Evolutionary conservation across 2,888 invertebrate genomes (phyloP).

Genomic region (Trichopria drosophilae): DNA sequence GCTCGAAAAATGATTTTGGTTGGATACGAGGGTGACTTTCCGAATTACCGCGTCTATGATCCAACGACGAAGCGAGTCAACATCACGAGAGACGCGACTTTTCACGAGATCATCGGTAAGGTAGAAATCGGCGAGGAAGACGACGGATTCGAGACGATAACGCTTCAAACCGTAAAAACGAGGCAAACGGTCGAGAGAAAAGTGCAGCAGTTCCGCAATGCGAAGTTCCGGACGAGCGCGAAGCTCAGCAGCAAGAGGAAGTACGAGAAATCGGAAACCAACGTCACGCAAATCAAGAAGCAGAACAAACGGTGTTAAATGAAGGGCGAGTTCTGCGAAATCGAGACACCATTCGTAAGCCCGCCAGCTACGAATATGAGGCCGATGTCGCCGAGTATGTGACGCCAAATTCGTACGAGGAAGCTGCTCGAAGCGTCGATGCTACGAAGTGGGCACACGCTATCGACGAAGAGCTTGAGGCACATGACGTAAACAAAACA

Average conservation of each 20-base stretch:
- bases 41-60: constrained; percentile 39
- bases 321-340: constrained; percentile 9
- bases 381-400: constrained; percentile 12
- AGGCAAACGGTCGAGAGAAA: background rate
- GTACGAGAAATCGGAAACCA: background rate
- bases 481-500: constrained; percentile 26
- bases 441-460: constrained; percentile 21
- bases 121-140: constrained; percentile 5
- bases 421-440: constrained; percentile 10
- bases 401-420: constrained; percentile 10
- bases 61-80: constrained; percentile 29
- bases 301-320: background rate
- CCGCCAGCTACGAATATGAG: constrained; percentile 10
- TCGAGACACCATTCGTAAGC: constrained; percentile 5
- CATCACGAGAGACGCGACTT: constrained; percentile 39
- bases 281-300: background rate
- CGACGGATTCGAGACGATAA: constrained; percentile 7
- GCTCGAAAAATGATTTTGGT: too few relatives aligned
- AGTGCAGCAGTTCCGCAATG: constrained; percentile 3
- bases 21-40: constrained; percentile 32
- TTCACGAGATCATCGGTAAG: constrained; percentile 34
- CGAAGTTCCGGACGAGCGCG: constrained; percentile 3
- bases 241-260: constrained; percentile 8
- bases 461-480: constrained; percentile 26
- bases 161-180: background rate